Evolutionary conservation across 2,888 invertebrate genomes (phyloP), one percentile per base, ranked within the genome.

Genomic region (Hermaeophaga mercurialis): DNA sequence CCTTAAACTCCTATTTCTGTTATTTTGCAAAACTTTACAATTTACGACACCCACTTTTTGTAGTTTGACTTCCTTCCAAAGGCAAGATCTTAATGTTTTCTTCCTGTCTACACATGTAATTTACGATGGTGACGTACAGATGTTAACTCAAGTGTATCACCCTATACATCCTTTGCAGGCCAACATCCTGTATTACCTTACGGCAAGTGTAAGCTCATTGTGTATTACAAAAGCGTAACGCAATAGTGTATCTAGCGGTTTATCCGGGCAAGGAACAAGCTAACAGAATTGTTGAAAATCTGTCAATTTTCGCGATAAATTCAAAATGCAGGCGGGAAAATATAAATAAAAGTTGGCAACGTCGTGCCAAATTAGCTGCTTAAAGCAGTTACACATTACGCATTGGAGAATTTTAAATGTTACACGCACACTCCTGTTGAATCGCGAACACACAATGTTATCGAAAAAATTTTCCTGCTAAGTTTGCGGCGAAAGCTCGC

Each of bases 141-240:
- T 44, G 52, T 52, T 52, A 44, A 52, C 17, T 34, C 43, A 52
- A 28, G 52, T 52, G 43, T 52, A 52, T 52, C 52, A 43, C 52
- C 52, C 52, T 52, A 43, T 52, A 52, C 52, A 52, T 52, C 52
- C 52, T 52, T 43, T 33, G 4, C 28, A 14, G 22, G 33, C 34
- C 33, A 17, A 54, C 49, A 58, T 54, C 58, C 58, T 58, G 58
- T 54, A 28, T 54, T 55, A 49, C 55, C 41, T 48, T 49, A 48
- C 36, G 36, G 36, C 47, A 31, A 48, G 36, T 49, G 38, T 48
- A 17, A 47, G 36, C 31, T 56, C 43, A 61, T 58, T 58, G 45
- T 54, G 31, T 44, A 58, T 58, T 48, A 54, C 61, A 58, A 49
- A 38, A 53, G 54, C 61, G 54, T 61, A 54, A 47, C 57, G 26